phyloP scores from a whole-genome alignment of 2,888 invertebrate genomes.

The Mimas tiliae region DNA sequence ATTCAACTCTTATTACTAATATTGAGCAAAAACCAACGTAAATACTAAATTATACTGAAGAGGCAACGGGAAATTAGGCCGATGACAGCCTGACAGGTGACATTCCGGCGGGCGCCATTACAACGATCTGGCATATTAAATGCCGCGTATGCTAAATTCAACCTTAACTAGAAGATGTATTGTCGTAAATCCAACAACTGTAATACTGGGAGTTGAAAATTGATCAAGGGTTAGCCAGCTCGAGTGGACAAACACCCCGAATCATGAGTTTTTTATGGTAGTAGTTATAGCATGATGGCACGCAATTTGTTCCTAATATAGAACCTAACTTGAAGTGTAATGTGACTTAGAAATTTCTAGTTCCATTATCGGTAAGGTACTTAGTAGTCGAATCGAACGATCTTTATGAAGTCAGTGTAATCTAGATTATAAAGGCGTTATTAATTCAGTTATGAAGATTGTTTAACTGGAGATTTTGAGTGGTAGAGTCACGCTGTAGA shows the following conservation, averaged over 20 bases:
- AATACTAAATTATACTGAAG: conserved; percentile 23
- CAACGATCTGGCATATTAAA: conserved; percentile 40
- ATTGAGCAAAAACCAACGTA: conserved; percentile 16
- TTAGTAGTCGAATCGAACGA: not conserved
- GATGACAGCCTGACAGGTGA: conserved; percentile 48
- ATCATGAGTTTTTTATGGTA: conserved; percentile 16
- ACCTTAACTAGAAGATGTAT: not conserved
- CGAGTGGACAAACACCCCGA: conserved; percentile 18
- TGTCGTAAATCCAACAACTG: not conserved
- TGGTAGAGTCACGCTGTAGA: no score
- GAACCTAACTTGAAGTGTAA: not conserved
- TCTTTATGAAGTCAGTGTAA: not conserved
- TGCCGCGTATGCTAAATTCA: not conserved
- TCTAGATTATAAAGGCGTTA: not conserved
- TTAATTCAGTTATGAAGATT: not conserved
- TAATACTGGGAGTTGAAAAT: not conserved
- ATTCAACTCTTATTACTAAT: not conserved
- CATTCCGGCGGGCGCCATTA: conserved; percentile 48
- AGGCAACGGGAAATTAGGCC: conserved; percentile 41
- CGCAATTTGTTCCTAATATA: conserved; percentile 16
- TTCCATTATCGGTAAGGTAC: not conserved
- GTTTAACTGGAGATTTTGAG: no score
- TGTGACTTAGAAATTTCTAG: not conserved
- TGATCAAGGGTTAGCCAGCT: conserved; percentile 6
- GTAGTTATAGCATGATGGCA: conserved; percentile 2